Conservation (phyloP, 2,797 vertebrate genomes). For the Pangasius macronema region DNA sequence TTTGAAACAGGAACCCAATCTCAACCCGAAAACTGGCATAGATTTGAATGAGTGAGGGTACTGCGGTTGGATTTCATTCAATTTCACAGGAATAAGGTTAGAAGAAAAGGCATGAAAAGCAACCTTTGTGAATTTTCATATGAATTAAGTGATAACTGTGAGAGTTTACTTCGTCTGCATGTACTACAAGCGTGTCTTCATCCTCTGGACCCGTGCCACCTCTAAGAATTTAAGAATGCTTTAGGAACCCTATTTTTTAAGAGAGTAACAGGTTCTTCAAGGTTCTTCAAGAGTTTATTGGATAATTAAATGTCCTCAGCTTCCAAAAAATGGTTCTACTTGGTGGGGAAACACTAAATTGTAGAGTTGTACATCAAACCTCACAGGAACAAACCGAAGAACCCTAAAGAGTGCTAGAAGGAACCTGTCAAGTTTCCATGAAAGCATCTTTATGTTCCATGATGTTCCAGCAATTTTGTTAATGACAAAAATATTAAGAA, state of each 20-base stretch:
- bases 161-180: background rate
- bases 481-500: background rate
- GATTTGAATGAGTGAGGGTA: background rate
- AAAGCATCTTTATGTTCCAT: background rate
- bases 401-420: background rate
- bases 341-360: background rate
- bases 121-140: background rate
- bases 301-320: background rate
- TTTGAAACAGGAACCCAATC: background rate
- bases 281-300: background rate
- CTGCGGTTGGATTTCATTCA: background rate
- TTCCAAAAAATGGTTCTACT: background rate
- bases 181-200: background rate
- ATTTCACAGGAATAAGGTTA: background rate
- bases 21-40: background rate
- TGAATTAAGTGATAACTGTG: background rate
- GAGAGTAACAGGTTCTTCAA: background rate
- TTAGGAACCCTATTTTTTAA: background rate
- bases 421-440: background rate
- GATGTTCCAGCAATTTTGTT: background rate
- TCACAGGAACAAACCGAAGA: too few species aligned
- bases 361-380: too few species aligned
- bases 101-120: background rate
- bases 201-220: background rate
- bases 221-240: background rate